phyloP scores from a whole-genome alignment of 2,888 invertebrate genomes.

The Maniola hyperantus region DNA sequence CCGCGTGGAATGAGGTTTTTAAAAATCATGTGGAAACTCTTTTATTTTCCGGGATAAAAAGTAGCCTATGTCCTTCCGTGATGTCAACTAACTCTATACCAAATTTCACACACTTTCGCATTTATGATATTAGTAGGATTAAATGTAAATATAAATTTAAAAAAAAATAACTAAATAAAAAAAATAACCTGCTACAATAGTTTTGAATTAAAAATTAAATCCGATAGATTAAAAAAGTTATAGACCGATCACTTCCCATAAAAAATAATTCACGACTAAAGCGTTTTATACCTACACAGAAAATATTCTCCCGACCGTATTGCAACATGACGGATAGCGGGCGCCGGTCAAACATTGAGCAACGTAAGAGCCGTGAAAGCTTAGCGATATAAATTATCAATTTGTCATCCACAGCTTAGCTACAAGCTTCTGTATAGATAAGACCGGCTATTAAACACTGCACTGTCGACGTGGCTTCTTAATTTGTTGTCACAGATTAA shows the following conservation, averaged over 20 bases:
- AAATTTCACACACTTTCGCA: too few relatives aligned
- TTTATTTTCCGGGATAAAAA: too few relatives aligned
- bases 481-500: conserved; percentile 55
- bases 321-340: conserved; percentile 26
- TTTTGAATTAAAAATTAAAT: background rate
- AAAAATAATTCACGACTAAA: conserved; percentile 1
- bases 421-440: conserved; percentile 67
- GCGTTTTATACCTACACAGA: conserved; percentile 8
- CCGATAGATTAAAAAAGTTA: background rate
- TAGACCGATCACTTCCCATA: background rate
- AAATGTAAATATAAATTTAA: too few relatives aligned
- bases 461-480: conserved; percentile 51
- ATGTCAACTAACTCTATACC: too few relatives aligned
- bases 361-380: conserved; percentile 39
- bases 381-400: conserved; percentile 44
- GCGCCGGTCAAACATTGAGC: conserved; percentile 31
- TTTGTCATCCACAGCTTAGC: conserved; percentile 50
- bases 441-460: conserved; percentile 46
- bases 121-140: too few relatives aligned
- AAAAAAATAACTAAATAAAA: too few relatives aligned
- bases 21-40: too few relatives aligned
- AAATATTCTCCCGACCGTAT: conserved; percentile 16
- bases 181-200: too few relatives aligned
- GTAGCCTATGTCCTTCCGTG: too few relatives aligned
- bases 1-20: too few relatives aligned